These are phyloP conservation scores for Choristoneura fumiferana DNA, from an alignment of 1,140 invertebrate species.

Conservation along the genomic window DNA sequence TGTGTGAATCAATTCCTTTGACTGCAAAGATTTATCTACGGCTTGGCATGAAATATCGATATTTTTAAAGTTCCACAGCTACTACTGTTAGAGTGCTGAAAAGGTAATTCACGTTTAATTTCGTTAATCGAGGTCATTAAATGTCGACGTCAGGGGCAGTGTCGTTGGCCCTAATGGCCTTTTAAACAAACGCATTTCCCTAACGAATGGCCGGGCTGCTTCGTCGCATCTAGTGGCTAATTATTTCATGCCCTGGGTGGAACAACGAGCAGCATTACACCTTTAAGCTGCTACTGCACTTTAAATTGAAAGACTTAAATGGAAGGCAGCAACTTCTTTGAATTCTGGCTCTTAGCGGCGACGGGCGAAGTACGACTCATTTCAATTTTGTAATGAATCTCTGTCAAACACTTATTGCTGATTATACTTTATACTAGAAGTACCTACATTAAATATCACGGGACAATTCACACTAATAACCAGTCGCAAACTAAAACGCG, in stretches of 20 bases:
- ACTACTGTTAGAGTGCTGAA: neutral
- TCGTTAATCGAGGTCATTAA: conserved; percentile 37
- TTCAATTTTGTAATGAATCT: too few relatives aligned
- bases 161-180: conserved; percentile 27
- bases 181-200: conserved; percentile 23
- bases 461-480: too few relatives aligned
- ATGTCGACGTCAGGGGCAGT: conserved; percentile 27
- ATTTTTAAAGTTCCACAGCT: too few relatives aligned
- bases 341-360: too few relatives aligned
- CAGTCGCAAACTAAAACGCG: too few relatives aligned
- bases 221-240: conserved; percentile 16
- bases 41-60: too few relatives aligned
- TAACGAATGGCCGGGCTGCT: conserved; percentile 21
- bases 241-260: conserved; percentile 13
- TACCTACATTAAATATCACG: too few relatives aligned
- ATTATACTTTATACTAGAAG: too few relatives aligned
- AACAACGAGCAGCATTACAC: neutral
- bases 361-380: too few relatives aligned
- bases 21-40: too few relatives aligned
- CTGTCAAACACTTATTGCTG: too few relatives aligned
- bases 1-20: too few relatives aligned
- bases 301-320: neutral
- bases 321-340: neutral
- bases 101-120: conserved; percentile 33
- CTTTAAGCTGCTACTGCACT: conserved; percentile 4